Evolutionary conservation across 2,888 invertebrate genomes (phyloP), one percentile per base, ranked within the genome.

Genomic region (Eupithecia tripunctaria): DNA sequence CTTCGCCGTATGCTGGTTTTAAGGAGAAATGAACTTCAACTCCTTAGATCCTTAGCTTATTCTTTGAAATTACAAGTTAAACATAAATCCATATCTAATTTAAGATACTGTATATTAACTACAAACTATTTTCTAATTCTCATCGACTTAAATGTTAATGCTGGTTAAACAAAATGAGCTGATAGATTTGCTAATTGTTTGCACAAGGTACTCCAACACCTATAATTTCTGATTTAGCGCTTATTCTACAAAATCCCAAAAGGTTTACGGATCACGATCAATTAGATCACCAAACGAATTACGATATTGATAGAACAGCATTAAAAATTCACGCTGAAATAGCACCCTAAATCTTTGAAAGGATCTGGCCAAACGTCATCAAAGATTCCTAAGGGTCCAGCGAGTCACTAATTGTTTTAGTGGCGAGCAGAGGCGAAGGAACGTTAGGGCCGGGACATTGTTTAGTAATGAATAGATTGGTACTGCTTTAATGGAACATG

Each of bases 391-490:
- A 66, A 68, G 74, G 67, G 71, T 29, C 68, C 36, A 69, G 75
- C 71, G 75, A 78, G 75, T 75, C 75, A 72, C 82, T 86, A 85
- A 86, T 86, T 85, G 83, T 86, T 85, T 88, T 81, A 87, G 82
- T 80, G 82, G 77, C 78, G 74, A 80, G 77, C 79, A 80, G 79
- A 75, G 38, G 80, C 72, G 67, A 81, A 82, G 80, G 76, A 81
- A 80, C 77, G 73, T 79, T 82, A 80, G 78, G 82, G 79, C 79
- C 75, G 68, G 68, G 72, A 78, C 82, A 84, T 86, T 85, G 84
- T 84, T 78, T 81, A 75, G 82, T 85, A 87, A 88, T 87, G 84
- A 89, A 90, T 86, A 83, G 84, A 86, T 86, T 80, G 80, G 70
- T 80, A 78, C 77, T 68, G 70, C 78, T 60, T 73, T 72, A 71